Base-by-base conservation (phyloP, 2,797 vertebrate genomes). In the Cichlasoma orientale region DNA sequence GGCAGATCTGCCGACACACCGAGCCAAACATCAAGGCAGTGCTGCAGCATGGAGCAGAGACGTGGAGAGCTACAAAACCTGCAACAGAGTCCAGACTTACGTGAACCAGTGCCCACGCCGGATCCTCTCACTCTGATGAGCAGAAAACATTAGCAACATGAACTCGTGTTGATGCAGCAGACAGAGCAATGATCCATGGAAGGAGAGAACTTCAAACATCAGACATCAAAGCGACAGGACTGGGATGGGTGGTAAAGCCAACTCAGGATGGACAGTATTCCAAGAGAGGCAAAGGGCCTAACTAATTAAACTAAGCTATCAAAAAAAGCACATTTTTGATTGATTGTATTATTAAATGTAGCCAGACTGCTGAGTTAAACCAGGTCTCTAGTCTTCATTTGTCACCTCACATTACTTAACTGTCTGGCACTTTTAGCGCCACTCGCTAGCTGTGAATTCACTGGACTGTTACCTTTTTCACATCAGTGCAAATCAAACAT, bases 201-300 rank as follows among this genome's bases (percentile, higher is more conserved):
- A 61, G 58, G 41, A 8, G 13, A 61, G 4, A 41, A 41, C 58
- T 16, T 33, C 8, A n/a, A n/a, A n/a, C n/a, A n/a, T n/a, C n/a
- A 12, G 38, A 41, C 12, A 7, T 41, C 38, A 41, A 61, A 61
- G 13, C 13, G 5, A 41, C n/a, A 61, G 7, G 13, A 63, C 36
- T 63, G 21, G 58, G 21, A 61, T 41, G 0, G 36, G 21, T 41
- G 21, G 13, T 41, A 63, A 41, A 21, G 12, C 1, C 21, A 23
- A 23, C 33, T 61, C 0, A 61, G 13, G 33, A 38, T 7, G 21
- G 58, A 36, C 1, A 2, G n/a, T 38, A 33, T 7, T 23, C 4
- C 0, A 0, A n/a, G 12, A 38, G 0, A n/a, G 33, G 12, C 7
- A 61, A 61, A 61, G 33, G 58, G 21, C n/a, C n/a, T 23, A 61